Percentiles rank a stretch among this genome's conserved stretches.
Evolutionary conservation across 2,113 vertebrate species (phyloP).

Genomic region (Chrysochloris asiatica): DNA sequence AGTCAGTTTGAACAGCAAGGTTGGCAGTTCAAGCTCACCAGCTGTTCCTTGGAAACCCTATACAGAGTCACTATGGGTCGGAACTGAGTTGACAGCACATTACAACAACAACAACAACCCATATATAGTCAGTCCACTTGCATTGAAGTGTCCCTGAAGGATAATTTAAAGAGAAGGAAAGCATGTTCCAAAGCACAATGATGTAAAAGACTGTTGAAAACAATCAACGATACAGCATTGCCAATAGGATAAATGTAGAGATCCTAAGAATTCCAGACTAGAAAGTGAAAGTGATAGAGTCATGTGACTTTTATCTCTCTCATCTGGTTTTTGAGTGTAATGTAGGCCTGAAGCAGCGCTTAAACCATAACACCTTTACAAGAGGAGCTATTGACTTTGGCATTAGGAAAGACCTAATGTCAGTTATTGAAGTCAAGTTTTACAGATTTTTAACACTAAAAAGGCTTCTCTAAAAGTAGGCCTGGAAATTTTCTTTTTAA

Average conservation of each 20-base stretch:
- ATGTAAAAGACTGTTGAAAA: constrained; percentile 79
- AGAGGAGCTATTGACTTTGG: constrained; percentile 78
- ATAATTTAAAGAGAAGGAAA: constrained; percentile 60
- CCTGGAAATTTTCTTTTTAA: constrained; percentile 19
- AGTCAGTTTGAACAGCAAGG: no score
- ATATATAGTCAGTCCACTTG: background rate
- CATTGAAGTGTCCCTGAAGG: constrained; percentile 53
- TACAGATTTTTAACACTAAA: constrained; percentile 69
- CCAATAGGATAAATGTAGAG: constrained; percentile 69
- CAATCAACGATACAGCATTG: constrained; percentile 74
- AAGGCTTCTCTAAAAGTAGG: constrained; percentile 60
- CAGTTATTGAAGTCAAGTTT: constrained; percentile 66
- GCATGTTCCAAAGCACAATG: constrained; percentile 47
- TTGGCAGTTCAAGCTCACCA: no score
- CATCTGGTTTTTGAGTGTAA: constrained; percentile 72
- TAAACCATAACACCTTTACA: constrained; percentile 73
- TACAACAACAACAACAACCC: no score
- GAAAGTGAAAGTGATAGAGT: constrained; percentile 68
- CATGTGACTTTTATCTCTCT: constrained; percentile 79
- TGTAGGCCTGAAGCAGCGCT: constrained; percentile 74
- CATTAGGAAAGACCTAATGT: constrained; percentile 65
- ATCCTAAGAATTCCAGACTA: constrained; percentile 65
- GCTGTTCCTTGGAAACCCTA: no score
- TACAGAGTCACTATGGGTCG: no score
- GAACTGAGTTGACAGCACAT: no score